phyloP scores from a whole-genome alignment of 2,797 vertebrate species.

The Cossypha niveicapilla region DNA sequence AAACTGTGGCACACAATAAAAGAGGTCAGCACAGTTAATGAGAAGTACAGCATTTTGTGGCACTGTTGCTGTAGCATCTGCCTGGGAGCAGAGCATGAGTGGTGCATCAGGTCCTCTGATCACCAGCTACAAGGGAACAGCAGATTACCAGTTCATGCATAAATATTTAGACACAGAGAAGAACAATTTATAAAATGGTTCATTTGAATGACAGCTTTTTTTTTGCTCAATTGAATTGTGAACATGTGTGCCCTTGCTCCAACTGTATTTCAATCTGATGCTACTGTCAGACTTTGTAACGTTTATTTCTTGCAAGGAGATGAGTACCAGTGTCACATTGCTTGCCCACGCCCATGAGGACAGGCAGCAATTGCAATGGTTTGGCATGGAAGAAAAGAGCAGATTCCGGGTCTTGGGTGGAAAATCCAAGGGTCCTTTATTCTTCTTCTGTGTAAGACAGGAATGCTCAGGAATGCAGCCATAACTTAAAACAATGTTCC shows the following conservation, averaged over 20 bases:
- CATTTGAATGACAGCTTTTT: not conserved
- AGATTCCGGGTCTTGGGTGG: too few species aligned
- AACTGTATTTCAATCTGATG: not conserved
- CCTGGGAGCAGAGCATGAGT: not conserved
- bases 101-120: not conserved
- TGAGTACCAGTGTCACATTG: not conserved
- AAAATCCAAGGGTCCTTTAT: too few species aligned
- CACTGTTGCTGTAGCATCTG: not conserved
- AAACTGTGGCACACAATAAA: not conserved
- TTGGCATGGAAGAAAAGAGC: too few species aligned
- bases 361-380: too few species aligned
- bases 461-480: too few species aligned
- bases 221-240: not conserved
- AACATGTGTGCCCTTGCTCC: fast-evolving
- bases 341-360: too few species aligned
- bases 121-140: not conserved
- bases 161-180: not conserved
- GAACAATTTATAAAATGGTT: not conserved
- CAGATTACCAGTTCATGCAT: not conserved
- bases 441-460: too few species aligned
- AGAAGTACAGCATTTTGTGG: not conserved
- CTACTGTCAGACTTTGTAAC: not conserved
- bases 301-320: not conserved
- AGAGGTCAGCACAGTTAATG: not conserved
- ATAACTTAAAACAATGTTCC: too few species aligned